These are phyloP conservation scores for Riparia riparia DNA, from an alignment of 2,113 vertebrate genomes.

Conservation along the genomic window DNA sequence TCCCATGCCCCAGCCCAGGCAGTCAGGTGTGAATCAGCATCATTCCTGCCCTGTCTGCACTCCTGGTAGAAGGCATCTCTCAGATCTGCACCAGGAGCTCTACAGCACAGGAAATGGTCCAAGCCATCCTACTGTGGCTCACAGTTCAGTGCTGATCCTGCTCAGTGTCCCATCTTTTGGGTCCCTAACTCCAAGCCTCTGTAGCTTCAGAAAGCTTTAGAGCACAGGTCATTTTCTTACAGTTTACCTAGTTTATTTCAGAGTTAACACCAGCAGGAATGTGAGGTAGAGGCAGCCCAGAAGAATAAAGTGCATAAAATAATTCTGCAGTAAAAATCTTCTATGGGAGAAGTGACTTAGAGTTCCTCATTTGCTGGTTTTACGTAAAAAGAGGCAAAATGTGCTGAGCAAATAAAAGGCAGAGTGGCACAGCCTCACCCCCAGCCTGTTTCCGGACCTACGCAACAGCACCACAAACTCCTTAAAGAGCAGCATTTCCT, in stretches of 20 bases:
- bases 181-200: background rate
- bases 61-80: fast-evolving
- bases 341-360: background rate
- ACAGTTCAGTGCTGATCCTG: background rate
- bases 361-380: conserved; percentile 47
- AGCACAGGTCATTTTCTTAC: background rate
- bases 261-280: background rate
- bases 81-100: background rate
- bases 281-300: background rate
- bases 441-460: conserved; percentile 9
- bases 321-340: background rate
- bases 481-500: conserved; percentile 55
- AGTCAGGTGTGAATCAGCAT: background rate
- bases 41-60: background rate
- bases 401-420: conserved; percentile 48
- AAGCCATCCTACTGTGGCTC: background rate
- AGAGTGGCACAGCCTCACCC: background rate
- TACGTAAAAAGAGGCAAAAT: conserved; percentile 2
- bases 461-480: background rate
- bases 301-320: background rate
- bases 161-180: background rate
- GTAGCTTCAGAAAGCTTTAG: background rate
- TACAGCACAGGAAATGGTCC: background rate
- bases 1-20: background rate
- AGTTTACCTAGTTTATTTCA: background rate